These are phyloP conservation scores for Diceros bicornis DNA, from an alignment of 2,797 vertebrate genomes.

Conservation along the genomic window DNA sequence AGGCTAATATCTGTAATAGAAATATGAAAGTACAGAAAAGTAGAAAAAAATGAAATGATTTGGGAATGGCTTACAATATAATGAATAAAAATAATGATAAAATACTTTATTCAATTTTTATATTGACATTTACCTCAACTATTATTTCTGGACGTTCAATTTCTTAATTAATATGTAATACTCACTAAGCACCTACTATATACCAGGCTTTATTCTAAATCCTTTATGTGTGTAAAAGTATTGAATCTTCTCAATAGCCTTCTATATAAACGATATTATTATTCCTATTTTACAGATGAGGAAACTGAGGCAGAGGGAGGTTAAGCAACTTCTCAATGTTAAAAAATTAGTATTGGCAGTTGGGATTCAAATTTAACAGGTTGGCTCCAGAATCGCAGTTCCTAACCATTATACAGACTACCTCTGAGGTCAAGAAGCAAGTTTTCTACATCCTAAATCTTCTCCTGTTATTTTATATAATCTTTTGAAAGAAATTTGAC, in stretches of 20 bases:
- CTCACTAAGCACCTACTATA: not conserved
- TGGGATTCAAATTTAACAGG: not conserved
- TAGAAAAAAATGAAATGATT: conserved; percentile 37
- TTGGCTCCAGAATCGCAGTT: not conserved
- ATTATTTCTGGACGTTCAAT: not conserved
- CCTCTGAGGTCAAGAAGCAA: not conserved
- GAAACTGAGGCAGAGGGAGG: not conserved
- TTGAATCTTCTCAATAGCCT: not conserved
- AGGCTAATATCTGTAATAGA: not conserved
- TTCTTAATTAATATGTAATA: conserved; percentile 38
- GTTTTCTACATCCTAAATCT: not conserved
- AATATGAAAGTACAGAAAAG: not conserved
- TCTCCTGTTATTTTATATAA: conserved; percentile 33
- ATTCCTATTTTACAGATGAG: conserved; percentile 15
- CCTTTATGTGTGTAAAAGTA: not conserved
- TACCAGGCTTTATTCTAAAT: not conserved
- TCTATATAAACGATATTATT: not conserved
- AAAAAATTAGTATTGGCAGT: not conserved
- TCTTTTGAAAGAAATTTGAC: conserved; percentile 19
- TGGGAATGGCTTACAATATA: conserved; percentile 15
- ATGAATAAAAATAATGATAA: conserved; percentile 18
- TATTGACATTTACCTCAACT: not conserved
- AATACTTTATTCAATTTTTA: conserved; percentile 1
- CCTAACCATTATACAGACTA: not conserved
- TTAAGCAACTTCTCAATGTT: not conserved